Conservation (phyloP, 92 coral and sea anemone species). For the Palythoa caribaeorum region DNA sequence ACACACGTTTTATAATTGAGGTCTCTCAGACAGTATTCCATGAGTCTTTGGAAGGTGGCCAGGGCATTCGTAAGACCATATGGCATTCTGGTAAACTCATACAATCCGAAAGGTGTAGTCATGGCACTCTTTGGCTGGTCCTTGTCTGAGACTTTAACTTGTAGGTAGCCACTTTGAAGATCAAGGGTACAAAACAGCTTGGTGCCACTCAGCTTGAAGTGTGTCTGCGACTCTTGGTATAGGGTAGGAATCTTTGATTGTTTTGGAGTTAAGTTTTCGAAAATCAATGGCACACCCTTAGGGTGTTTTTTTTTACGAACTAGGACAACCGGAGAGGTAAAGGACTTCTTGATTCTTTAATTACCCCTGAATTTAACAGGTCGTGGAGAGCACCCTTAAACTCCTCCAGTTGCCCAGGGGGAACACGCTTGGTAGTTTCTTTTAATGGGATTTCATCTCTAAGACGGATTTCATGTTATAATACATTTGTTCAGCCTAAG, state of each 20-base stretch:
- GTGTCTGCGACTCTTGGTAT: slow-evolving; percentile 57
- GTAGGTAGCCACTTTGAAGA: slow-evolving; percentile 63
- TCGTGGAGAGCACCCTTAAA: slow-evolving; percentile 15
- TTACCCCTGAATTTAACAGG: slow-evolving; percentile 41
- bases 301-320: slow-evolving; percentile 50
- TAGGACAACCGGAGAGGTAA: slow-evolving; percentile 51
- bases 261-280: slow-evolving; percentile 61
- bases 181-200: slow-evolving; percentile 63
- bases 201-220: slow-evolving; percentile 62
- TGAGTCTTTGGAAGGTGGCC: slow-evolving; percentile 43
- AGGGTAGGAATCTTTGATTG: slow-evolving; percentile 59
- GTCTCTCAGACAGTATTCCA: slow-evolving; percentile 62
- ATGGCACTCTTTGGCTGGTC: slow-evolving; percentile 62
- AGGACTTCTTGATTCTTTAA: slow-evolving; percentile 49
- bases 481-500: no score
- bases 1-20: slow-evolving; percentile 43
- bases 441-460: not conserved
- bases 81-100: slow-evolving; percentile 63
- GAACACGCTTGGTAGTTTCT: slow-evolving; percentile 10
- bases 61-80: slow-evolving; percentile 47
- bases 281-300: slow-evolving; percentile 31
- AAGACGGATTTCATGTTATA: no score
- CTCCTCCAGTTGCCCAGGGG: slow-evolving; percentile 37
- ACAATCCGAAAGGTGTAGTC: slow-evolving; percentile 69
- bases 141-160: slow-evolving; percentile 46